Evolutionary conservation across 2,797 vertebrate genomes (phyloP).

Genomic region (Eremophila alpestris): DNA sequence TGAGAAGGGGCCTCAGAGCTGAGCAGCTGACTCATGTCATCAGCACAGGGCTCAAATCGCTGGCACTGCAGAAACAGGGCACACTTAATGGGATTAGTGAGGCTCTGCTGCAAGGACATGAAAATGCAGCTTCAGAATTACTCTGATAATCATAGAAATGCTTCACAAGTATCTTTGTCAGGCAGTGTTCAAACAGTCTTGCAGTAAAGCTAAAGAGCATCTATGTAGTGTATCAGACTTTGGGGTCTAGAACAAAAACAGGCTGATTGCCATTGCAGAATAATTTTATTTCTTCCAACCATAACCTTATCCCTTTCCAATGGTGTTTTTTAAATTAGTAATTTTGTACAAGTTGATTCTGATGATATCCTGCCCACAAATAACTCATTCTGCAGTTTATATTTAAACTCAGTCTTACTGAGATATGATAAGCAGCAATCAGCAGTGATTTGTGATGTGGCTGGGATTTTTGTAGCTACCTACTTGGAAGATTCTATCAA

Average conservation of each 20-base stretch:
- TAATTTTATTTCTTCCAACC: background rate
- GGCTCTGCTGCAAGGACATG: background rate
- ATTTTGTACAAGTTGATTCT: background rate
- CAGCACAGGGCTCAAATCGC: background rate
- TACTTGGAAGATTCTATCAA: background rate
- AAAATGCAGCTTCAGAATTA: background rate
- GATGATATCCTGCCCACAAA: background rate
- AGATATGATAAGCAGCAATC: background rate
- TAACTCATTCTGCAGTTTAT: background rate
- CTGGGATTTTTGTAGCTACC: background rate
- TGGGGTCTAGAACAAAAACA: accelerated
- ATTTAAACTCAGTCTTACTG: background rate
- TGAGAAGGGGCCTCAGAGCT: background rate
- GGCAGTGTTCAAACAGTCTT: background rate
- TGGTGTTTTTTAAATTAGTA: background rate
- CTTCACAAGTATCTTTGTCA: background rate
- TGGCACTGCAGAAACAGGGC: background rate
- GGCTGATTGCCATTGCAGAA: background rate
- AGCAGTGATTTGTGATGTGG: background rate
- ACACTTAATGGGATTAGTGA: background rate
- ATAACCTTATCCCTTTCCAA: background rate
- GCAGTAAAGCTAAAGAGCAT: background rate
- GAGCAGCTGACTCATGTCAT: background rate
- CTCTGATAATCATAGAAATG: background rate
- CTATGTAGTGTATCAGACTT: background rate